phyloP scores from a whole-genome alignment of 2,113 vertebrate species.

The Vimba vimba region DNA sequence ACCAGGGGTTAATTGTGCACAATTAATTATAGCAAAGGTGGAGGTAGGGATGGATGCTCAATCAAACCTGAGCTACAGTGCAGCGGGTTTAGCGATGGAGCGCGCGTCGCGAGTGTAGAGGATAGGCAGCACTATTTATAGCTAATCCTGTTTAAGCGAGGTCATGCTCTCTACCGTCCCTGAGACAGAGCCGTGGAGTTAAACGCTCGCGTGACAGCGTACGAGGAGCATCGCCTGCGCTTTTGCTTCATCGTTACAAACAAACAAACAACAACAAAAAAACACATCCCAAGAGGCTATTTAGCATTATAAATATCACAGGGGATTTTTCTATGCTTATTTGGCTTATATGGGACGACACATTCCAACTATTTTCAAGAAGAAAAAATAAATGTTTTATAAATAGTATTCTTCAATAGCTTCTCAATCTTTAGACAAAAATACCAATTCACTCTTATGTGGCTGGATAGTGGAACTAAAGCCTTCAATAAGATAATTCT shows the following conservation, averaged over 20 bases:
- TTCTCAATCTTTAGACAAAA: background rate
- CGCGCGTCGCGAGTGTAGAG: slow-evolving; percentile 34
- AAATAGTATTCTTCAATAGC: background rate
- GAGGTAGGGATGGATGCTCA: background rate
- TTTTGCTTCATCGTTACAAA: slow-evolving; percentile 17
- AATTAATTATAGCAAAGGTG: background rate
- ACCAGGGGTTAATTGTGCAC: background rate
- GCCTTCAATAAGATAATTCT: slow-evolving; percentile 6
- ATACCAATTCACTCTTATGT: background rate
- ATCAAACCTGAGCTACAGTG: background rate
- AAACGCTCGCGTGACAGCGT: slow-evolving; percentile 54
- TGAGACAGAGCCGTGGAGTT: slow-evolving; percentile 64
- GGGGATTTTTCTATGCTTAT: background rate
- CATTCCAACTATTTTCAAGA: background rate
- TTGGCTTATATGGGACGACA: background rate
- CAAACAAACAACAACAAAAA: background rate
- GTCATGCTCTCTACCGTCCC: slow-evolving; percentile 66
- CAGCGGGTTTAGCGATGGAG: slow-evolving; percentile 38
- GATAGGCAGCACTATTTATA: slow-evolving; percentile 68
- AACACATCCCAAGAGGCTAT: background rate
- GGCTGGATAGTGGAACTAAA: background rate
- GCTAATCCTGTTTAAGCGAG: slow-evolving; percentile 68
- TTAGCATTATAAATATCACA: background rate
- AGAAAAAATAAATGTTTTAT: background rate
- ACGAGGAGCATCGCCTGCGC: slow-evolving; percentile 23